Percentiles rank a stretch among this genome's conserved stretches.
phyloP scores from a whole-genome alignment of 2,113 vertebrate genomes.

The Oreochromis niloticus region DNA sequence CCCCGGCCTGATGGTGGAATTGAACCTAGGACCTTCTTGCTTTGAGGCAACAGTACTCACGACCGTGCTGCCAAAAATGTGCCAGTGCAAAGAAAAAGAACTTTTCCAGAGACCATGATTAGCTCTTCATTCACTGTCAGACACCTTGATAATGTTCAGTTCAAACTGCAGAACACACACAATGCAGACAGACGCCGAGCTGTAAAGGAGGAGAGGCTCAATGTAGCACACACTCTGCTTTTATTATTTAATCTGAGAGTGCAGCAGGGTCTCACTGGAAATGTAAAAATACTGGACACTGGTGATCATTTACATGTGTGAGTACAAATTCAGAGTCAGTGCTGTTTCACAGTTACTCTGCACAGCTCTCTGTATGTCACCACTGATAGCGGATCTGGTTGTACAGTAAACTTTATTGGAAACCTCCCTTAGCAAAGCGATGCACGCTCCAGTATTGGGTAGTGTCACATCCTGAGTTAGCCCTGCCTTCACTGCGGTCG shows the following conservation, averaged over 20 bases:
- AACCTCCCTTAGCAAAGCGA: background rate
- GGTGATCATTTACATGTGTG: background rate
- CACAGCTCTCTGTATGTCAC: background rate
- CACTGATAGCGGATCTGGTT: background rate
- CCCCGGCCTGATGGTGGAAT: too few relatives aligned
- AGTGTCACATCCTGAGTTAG: background rate
- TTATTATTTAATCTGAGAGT: background rate
- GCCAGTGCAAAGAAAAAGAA: background rate
- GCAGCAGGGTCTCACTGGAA: background rate
- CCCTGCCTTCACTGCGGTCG: background rate
- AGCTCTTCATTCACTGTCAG: background rate
- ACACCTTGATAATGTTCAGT: background rate
- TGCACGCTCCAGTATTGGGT: background rate
- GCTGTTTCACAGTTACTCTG: background rate
- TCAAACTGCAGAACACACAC: background rate
- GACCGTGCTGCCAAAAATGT: background rate
- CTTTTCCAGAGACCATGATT: background rate
- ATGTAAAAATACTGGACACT: background rate
- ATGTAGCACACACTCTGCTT: background rate
- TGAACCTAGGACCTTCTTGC: too few relatives aligned
- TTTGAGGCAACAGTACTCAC: too few relatives aligned
- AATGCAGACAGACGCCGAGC: background rate
- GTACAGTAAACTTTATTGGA: background rate
- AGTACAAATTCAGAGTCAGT: background rate
- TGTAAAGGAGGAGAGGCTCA: background rate